Evolutionary conservation across 2,888 invertebrate genomes (phyloP).

Genomic region (Lasioglossum villosulum): DNA sequence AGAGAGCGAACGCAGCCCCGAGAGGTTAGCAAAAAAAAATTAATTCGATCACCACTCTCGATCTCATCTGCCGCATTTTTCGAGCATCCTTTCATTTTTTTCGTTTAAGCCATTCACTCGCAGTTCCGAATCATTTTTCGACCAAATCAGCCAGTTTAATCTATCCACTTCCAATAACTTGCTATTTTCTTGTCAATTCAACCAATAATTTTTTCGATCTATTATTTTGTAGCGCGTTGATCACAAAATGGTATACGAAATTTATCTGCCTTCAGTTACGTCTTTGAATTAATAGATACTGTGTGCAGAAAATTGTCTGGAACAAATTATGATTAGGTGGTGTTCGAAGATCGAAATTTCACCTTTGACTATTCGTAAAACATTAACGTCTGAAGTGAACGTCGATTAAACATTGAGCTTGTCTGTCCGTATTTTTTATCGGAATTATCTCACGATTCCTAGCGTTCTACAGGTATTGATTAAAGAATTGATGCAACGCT

Average conservation of each 20-base stretch:
- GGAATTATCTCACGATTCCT: conserved; percentile 16
- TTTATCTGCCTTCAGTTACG: neutral
- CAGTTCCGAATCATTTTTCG: conserved; percentile 28
- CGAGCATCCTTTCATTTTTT: neutral
- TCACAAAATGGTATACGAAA: neutral
- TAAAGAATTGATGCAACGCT: conserved; percentile 24
- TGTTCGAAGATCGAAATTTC: neutral
- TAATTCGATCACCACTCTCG: conserved; percentile 22
- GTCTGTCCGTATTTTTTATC: conserved; percentile 2
- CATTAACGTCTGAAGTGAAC: neutral
- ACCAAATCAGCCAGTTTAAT: conserved; percentile 34
- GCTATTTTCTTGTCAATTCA: neutral
- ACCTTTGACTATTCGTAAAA: too few relatives aligned
- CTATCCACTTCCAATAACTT: neutral
- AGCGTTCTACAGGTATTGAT: conserved; percentile 11
- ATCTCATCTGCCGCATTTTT: neutral
- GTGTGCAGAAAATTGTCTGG: neutral
- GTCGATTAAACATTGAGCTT: conserved; percentile 4
- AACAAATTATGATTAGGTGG: neutral
- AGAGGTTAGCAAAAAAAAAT: conserved; percentile 13
- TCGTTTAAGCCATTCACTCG: conserved; percentile 7
- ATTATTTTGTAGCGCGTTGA: neutral
- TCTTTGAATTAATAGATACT: neutral
- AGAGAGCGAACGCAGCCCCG: neutral
- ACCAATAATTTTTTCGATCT: neutral